phyloP scores from a whole-genome alignment of 2,888 invertebrate genomes.

The Vanessa cardui region DNA sequence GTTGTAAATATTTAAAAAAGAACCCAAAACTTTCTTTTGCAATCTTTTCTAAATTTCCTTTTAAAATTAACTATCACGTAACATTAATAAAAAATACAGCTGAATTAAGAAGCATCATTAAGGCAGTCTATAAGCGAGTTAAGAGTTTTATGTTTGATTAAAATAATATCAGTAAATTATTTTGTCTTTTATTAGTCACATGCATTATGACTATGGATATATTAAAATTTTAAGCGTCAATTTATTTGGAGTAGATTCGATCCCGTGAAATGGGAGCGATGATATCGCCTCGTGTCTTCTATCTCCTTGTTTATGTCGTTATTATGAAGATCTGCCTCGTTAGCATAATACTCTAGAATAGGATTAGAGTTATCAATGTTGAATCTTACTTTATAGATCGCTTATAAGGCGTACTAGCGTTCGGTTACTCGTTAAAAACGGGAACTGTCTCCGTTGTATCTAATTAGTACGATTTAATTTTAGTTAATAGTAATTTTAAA shows the following conservation, averaged over 20 bases:
- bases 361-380: slow-evolving; percentile 29
- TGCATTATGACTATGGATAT: slow-evolving; percentile 1
- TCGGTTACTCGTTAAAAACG: slow-evolving; percentile 11
- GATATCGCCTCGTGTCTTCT: slow-evolving; percentile 32
- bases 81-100: no score
- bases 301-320: slow-evolving; percentile 36
- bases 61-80: no score
- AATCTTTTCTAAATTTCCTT: no score
- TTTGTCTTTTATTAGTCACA: background rate
- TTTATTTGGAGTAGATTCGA: slow-evolving; percentile 12
- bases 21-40: no score
- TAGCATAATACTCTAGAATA: slow-evolving; percentile 34
- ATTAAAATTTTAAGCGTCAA: slow-evolving; percentile 1
- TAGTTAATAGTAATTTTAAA: slow-evolving; percentile 1
- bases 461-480: slow-evolving; percentile 11
- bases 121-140: background rate
- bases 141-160: background rate
- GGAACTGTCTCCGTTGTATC: slow-evolving; percentile 7
- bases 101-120: no score
- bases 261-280: slow-evolving; percentile 35
- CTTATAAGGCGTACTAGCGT: slow-evolving; percentile 15
- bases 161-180: background rate
- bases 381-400: slow-evolving; percentile 28
- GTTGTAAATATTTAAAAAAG: no score
- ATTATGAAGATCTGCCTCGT: slow-evolving; percentile 39